Evolutionary conservation across 2,888 invertebrate species (phyloP).

Genomic region (Parelbella ahira): DNA sequence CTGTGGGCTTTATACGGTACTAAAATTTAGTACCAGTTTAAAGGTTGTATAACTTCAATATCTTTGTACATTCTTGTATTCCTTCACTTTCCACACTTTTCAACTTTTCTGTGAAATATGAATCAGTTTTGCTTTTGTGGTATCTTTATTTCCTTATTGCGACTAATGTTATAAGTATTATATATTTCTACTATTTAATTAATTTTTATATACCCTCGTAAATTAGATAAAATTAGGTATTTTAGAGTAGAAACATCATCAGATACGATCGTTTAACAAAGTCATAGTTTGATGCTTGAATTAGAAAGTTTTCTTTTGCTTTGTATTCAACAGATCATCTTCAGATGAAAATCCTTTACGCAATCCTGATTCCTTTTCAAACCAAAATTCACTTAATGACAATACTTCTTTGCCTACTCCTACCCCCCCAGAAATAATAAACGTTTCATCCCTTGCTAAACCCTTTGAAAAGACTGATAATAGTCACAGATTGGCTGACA

Average conservation of each 20-base stretch:
- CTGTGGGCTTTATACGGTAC: constrained; percentile 27
- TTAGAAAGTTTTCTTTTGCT: constrained; percentile 74
- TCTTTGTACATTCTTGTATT: constrained; percentile 18
- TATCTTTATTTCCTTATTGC: constrained; percentile 51
- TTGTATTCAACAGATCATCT: constrained; percentile 81
- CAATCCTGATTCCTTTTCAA: constrained; percentile 59
- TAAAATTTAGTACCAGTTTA: constrained; percentile 47
- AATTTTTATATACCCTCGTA: too few species aligned
- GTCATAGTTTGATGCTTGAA: constrained; percentile 50
- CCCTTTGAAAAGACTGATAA: constrained; percentile 75
- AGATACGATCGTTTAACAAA: constrained; percentile 4
- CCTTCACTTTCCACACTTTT: constrained; percentile 21
- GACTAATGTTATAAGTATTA: constrained; percentile 24
- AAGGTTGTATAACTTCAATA: constrained; percentile 44
- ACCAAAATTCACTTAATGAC: constrained; percentile 62
- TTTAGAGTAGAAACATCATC: constrained; percentile 2
- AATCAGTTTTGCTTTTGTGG: constrained; percentile 63
- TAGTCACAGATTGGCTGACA: constrained; percentile 55
- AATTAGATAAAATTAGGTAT: neutral
- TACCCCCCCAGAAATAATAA: constrained; percentile 50
- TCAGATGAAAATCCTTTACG: constrained; percentile 71
- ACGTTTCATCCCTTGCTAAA: constrained; percentile 71
- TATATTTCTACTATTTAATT: too few species aligned
- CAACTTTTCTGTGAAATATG: constrained; percentile 13
- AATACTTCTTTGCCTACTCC: constrained; percentile 49